Percentiles rank a stretch among this genome's conserved stretches.
These are phyloP conservation scores for Lasioglossum malachurum DNA, from an alignment of 2,888 invertebrate species.

Conservation along the genomic window DNA sequence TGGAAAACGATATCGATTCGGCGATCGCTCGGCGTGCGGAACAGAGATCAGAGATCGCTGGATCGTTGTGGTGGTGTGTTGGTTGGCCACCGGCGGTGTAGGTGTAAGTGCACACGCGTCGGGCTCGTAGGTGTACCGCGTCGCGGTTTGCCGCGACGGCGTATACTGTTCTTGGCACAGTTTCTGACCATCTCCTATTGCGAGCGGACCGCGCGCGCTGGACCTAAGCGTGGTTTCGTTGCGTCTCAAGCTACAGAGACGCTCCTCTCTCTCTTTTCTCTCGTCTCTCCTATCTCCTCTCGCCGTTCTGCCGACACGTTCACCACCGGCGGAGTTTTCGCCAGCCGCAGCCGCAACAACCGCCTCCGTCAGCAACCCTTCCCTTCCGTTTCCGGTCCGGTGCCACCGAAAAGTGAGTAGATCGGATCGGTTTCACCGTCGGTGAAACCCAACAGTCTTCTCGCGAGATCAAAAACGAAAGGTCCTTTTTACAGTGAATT, in stretches of 20 bases:
- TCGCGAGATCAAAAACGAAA: neutral
- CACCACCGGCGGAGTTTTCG: neutral
- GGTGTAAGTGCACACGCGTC: conserved; percentile 48
- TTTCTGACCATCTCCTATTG: conserved; percentile 83
- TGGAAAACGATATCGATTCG: conserved; percentile 8
- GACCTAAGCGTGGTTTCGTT: conserved; percentile 64
- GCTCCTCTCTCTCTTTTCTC: conserved; percentile 20
- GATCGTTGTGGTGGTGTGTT: conserved; percentile 34
- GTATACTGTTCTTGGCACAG: conserved; percentile 83
- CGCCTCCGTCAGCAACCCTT: neutral
- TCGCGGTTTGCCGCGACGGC: conserved; percentile 63
- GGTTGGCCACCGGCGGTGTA: conserved; percentile 58
- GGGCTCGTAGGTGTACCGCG: conserved; percentile 63
- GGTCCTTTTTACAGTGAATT: neutral
- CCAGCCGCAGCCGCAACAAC: neutral
- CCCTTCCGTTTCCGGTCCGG: conserved; percentile 12
- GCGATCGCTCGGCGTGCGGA: conserved; percentile 14
- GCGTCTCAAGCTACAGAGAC: conserved; percentile 48
- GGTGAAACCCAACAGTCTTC: neutral
- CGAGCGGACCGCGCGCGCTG: conserved; percentile 76
- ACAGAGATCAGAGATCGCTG: conserved; percentile 4
- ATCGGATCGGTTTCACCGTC: neutral
- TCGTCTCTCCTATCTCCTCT: neutral
- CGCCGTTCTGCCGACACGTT: neutral
- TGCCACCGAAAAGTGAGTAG: conserved; percentile 9